A percentile compares a stretch with the other conserved stretches of the same genome.
Evolutionary conservation across 2,797 vertebrate genomes (phyloP).

Genomic region (Synanceia verrucosa): DNA sequence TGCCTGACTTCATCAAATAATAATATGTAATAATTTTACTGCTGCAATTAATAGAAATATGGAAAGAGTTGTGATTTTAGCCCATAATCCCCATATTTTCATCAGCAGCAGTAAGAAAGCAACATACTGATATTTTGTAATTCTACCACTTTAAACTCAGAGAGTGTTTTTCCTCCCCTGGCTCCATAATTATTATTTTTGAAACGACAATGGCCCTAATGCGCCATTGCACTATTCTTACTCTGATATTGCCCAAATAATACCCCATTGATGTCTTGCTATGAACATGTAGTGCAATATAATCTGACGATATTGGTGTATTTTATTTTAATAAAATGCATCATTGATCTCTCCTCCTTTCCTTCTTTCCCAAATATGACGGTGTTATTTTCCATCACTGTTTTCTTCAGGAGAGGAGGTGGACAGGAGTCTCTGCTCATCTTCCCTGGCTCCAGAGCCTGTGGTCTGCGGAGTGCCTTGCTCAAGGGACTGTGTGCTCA

Average conservation of each 20-base stretch:
- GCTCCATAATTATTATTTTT: not conserved
- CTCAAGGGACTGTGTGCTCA: slow-evolving; percentile 94
- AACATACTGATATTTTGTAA: too few species aligned
- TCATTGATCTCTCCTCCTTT: not conserved
- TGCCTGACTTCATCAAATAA: not conserved
- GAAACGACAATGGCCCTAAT: not conserved
- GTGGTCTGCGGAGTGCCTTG: slow-evolving; percentile 90
- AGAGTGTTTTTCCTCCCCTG: too few species aligned
- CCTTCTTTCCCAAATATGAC: not conserved
- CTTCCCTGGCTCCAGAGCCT: slow-evolving; percentile 84
- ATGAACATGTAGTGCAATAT: not conserved
- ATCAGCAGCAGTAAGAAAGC: not conserved
- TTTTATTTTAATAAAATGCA: not conserved
- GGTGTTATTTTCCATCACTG: not conserved
- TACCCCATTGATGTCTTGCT: not conserved
- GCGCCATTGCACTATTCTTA: not conserved
- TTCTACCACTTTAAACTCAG: too few species aligned
- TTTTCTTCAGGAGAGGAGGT: slow-evolving; percentile 84
- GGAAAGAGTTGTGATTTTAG: too few species aligned
- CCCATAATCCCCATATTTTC: too few species aligned
- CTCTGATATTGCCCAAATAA: not conserved
- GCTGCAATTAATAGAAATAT: too few species aligned
- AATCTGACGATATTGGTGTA: not conserved
- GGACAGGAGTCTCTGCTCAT: slow-evolving; percentile 87
- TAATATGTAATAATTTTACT: too few species aligned